Conservation (phyloP, 2,888 invertebrate genomes). For the Leptura quadrifasciata region DNA sequence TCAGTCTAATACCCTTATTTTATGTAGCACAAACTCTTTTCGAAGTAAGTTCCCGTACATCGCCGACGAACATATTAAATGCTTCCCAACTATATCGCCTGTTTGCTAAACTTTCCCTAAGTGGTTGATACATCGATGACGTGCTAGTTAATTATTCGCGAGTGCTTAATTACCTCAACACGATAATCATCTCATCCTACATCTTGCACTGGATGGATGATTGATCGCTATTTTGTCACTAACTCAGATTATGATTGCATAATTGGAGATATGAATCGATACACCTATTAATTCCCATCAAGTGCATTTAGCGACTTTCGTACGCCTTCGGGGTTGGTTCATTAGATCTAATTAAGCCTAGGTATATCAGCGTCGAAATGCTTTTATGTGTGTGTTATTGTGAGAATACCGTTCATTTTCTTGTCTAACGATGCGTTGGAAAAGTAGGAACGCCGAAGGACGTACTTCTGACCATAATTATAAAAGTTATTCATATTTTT, state of each 20-base stretch:
- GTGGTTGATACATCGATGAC: conserved; percentile 70
- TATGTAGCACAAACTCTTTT: no score
- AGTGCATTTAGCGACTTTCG: conserved; percentile 3
- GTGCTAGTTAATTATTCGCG: conserved; percentile 70
- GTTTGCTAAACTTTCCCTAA: conserved; percentile 65
- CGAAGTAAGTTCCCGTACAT: no score
- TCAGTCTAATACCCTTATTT: no score
- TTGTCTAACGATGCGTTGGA: no score
- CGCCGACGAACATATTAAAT: background rate
- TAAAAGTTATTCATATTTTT: no score
- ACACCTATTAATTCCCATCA: conserved; percentile 23
- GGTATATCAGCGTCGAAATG: background rate
- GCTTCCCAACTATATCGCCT: conserved; percentile 47
- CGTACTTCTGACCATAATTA: no score
- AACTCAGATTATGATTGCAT: conserved; percentile 62
- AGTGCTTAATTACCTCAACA: conserved; percentile 70
- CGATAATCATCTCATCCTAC: conserved; percentile 70
- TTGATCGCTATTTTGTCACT: conserved; percentile 67
- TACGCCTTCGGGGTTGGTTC: background rate
- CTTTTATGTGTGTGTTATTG: no score
- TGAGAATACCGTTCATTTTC: no score
- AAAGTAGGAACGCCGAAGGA: no score
- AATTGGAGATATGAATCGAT: conserved; percentile 63
- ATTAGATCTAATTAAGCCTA: background rate
- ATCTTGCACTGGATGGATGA: conserved; percentile 67